These are phyloP conservation scores for Drosophila sechellia DNA, from an alignment of 1,140 invertebrate genomes.

Conservation along the genomic window DNA sequence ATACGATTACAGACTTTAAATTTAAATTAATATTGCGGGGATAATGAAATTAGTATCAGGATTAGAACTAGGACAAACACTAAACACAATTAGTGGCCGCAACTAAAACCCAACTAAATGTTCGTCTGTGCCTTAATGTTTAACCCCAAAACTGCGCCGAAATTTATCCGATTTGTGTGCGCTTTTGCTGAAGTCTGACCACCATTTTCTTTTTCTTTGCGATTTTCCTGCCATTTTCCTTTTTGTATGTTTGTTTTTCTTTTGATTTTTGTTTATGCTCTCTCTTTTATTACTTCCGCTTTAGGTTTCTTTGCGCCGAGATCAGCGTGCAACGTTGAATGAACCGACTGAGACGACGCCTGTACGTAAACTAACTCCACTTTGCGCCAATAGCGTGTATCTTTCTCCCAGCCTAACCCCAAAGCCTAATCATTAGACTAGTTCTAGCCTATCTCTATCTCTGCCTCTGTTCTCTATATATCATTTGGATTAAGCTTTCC, in stretches of 20 bases:
- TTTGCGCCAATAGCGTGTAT: slow-evolving; percentile 48
- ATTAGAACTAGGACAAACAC: slow-evolving; percentile 4
- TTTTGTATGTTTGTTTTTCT: slow-evolving; percentile 63
- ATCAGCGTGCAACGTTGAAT: slow-evolving; percentile 82
- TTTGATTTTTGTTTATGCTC: slow-evolving; percentile 80
- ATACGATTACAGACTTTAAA: no score
- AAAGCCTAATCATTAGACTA: slow-evolving; percentile 28
- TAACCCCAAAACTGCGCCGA: slow-evolving; percentile 13
- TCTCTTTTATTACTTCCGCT: slow-evolving; percentile 83
- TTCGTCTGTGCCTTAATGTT: slow-evolving; percentile 37
- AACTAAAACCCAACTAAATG: slow-evolving; percentile 40
- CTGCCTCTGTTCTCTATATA: slow-evolving; percentile 28
- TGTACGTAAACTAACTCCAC: slow-evolving; percentile 84
- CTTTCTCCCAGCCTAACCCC: slow-evolving; percentile 36
- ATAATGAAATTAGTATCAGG: no score
- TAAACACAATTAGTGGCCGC: slow-evolving; percentile 33
- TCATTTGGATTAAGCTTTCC: slow-evolving; percentile 22
- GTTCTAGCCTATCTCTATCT: slow-evolving; percentile 24
- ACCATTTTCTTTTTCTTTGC: slow-evolving; percentile 30
- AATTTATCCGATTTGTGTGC: neutral
- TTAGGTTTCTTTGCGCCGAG: slow-evolving; percentile 84
- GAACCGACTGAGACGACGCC: slow-evolving; percentile 84
- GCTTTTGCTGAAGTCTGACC: slow-evolving; percentile 16
- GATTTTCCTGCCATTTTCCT: slow-evolving; percentile 34
- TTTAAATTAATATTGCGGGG: no score